Conservation (phyloP, 92 coral and sea anemone genomes). For the Galaxea fascicularis region DNA sequence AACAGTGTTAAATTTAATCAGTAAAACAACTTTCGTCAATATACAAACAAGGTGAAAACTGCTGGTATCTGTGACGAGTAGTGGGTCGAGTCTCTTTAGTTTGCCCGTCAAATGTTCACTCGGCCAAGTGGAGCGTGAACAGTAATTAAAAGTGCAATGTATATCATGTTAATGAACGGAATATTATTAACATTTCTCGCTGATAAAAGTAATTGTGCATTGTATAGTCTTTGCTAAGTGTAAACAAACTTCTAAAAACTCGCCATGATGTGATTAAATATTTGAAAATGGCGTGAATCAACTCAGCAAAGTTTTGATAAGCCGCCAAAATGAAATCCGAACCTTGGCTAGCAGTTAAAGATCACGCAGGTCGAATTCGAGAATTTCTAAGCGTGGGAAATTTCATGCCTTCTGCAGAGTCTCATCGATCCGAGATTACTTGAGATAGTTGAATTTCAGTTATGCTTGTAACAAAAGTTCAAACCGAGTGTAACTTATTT, state of each 20-base stretch:
- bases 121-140: background rate
- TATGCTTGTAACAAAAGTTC: background rate
- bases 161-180: background rate
- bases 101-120: background rate
- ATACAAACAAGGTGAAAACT: too few relatives aligned
- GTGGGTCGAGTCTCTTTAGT: too few relatives aligned
- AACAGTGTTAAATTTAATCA: too few relatives aligned
- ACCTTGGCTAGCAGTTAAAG: background rate
- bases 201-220: conserved; percentile 39
- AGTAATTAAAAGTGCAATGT: background rate
- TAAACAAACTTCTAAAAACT: conserved; percentile 42
- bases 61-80: too few relatives aligned
- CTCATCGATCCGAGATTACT: background rate
- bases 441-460: background rate
- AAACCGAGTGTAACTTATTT: background rate
- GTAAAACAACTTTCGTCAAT: too few relatives aligned
- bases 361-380: background rate
- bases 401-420: too few relatives aligned
- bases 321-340: background rate
- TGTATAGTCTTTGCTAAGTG: conserved; percentile 22
- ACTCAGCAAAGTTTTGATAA: background rate
- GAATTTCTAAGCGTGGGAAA: background rate
- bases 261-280: conserved; percentile 26
- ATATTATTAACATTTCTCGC: background rate
- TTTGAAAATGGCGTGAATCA: background rate